Conservation (phyloP, 2,888 invertebrate species). For the Odontomyia ornata region DNA sequence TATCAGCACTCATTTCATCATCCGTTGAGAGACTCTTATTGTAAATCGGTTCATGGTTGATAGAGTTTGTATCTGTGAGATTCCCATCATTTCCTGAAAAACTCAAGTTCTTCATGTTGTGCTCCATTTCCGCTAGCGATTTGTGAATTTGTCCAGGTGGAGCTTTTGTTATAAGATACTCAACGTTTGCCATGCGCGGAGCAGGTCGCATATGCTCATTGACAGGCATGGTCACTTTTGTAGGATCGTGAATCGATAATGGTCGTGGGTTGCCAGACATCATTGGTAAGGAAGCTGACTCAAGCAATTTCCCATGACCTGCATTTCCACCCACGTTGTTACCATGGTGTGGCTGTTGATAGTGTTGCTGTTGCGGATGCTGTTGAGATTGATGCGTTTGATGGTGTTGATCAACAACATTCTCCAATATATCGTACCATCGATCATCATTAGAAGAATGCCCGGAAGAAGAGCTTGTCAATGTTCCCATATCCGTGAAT, state of each 20-base stretch:
- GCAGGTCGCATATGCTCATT: slow-evolving; percentile 62
- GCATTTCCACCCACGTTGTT: slow-evolving; percentile 53
- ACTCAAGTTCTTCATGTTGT: slow-evolving; percentile 49
- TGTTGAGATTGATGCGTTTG: slow-evolving; percentile 48
- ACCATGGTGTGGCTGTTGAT: slow-evolving; percentile 59
- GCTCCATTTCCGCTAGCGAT: slow-evolving; percentile 50
- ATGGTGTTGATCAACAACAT: slow-evolving; percentile 62
- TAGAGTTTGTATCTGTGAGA: slow-evolving; percentile 64
- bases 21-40: slow-evolving; percentile 50
- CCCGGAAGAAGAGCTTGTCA: slow-evolving; percentile 72
- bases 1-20: slow-evolving; percentile 47
- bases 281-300: slow-evolving; percentile 60
- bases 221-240: slow-evolving; percentile 52
- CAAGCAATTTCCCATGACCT: slow-evolving; percentile 60
- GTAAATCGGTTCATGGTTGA: slow-evolving; percentile 63
- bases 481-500: slow-evolving; percentile 64
- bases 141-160: slow-evolving; percentile 53
- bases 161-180: slow-evolving; percentile 63
- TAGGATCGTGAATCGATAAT: slow-evolving; percentile 52
- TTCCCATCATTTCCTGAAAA: slow-evolving; percentile 48
- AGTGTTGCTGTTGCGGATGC: slow-evolving; percentile 54
- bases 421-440: slow-evolving; percentile 70
- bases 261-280: slow-evolving; percentile 50
- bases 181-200: slow-evolving; percentile 65
- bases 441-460: slow-evolving; percentile 72